A percentile compares a stretch with the other conserved stretches of the same genome.
phyloP scores from a whole-genome alignment of 2,113 vertebrate genomes.

The Hemicordylus capensis region DNA sequence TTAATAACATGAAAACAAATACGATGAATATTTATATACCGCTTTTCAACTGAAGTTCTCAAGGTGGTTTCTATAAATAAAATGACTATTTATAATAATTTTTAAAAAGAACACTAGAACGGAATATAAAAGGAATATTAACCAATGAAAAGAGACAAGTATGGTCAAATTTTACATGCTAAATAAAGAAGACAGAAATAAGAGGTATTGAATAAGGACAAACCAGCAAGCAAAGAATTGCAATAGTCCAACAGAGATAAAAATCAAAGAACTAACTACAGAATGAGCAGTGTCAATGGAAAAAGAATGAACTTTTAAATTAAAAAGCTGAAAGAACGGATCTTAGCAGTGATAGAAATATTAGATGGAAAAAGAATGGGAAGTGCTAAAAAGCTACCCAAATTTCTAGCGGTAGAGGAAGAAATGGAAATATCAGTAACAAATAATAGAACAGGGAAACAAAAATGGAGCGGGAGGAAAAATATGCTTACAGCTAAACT shows the following conservation, averaged over 20 bases:
- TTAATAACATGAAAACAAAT: no score
- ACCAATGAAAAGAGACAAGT: not conserved
- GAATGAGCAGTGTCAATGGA: not conserved
- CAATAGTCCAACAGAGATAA: slow-evolving; percentile 18
- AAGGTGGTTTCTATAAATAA: no score
- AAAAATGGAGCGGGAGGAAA: not conserved
- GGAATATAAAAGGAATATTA: not conserved
- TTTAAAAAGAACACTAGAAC: not conserved
- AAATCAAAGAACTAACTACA: not conserved
- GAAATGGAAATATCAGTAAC: not conserved
- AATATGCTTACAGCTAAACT: not conserved
- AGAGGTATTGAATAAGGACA: not conserved
- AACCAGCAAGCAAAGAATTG: not conserved
- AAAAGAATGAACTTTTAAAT: not conserved
- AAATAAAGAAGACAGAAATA: not conserved
- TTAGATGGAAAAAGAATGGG: not conserved
- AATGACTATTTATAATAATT: no score
- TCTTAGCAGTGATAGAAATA: slow-evolving; percentile 1
- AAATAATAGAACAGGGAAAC: not conserved
- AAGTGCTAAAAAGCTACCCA: not conserved
- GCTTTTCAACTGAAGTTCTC: no score
- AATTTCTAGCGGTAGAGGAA: not conserved
- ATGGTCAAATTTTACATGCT: not conserved
- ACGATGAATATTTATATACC: no score
- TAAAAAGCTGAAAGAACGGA: not conserved